phyloP scores from a whole-genome alignment of 2,113 vertebrate species.

The Pomatostomus ruficeps region DNA sequence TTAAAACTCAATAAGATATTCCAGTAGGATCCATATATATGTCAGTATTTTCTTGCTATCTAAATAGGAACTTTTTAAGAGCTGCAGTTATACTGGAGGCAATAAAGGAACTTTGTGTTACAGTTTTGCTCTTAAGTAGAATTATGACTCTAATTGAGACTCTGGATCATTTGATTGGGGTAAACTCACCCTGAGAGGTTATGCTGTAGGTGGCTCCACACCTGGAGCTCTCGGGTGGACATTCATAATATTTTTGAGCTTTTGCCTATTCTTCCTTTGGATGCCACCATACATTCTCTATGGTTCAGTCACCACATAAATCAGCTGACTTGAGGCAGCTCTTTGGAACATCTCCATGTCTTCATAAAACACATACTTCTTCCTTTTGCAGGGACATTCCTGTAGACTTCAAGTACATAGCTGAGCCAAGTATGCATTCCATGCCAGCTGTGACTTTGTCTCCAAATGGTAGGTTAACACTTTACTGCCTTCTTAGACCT shows the following conservation, averaged over 20 bases:
- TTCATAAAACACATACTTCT: constrained; percentile 45
- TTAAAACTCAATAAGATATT: not conserved
- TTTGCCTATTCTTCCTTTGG: not conserved
- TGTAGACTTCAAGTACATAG: constrained; percentile 99
- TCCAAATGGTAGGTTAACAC: constrained; percentile 87
- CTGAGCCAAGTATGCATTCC: constrained; percentile 98
- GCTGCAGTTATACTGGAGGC: not conserved
- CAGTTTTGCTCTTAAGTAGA: not conserved
- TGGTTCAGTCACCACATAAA: not conserved
- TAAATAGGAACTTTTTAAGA: not conserved
- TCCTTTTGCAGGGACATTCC: constrained; percentile 92
- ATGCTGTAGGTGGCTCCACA: not conserved
- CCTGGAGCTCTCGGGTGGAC: not conserved
- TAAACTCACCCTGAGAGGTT: not conserved
- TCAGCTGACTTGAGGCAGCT: not conserved
- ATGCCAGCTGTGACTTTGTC: constrained; percentile 98
- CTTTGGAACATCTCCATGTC: not conserved
- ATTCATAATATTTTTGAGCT: not conserved
- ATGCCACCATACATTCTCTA: not conserved
- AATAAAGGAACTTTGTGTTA: not conserved
- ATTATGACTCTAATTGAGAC: not conserved
- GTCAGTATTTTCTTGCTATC: not conserved
- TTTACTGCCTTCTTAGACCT: not conserved
- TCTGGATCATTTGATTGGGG: not conserved
- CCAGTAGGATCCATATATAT: not conserved